Conservation (phyloP, 2,888 invertebrate genomes). For the Congeria kusceri region DNA sequence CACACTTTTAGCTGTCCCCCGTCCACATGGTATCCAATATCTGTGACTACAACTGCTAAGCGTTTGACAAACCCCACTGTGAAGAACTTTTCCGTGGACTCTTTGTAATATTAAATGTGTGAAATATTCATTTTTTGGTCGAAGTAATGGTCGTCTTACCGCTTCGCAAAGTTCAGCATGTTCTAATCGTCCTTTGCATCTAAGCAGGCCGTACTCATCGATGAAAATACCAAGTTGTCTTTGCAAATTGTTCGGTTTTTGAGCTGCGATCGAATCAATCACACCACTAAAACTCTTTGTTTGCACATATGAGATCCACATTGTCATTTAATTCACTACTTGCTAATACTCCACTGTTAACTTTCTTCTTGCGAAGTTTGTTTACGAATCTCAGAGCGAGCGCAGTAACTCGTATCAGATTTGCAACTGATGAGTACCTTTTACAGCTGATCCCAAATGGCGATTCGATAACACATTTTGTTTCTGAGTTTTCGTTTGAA, state of each 20-base stretch:
- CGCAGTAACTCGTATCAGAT: neutral
- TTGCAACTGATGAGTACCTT: neutral
- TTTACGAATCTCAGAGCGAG: neutral
- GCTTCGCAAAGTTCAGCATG: neutral
- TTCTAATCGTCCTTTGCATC: neutral
- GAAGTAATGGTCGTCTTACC: neutral
- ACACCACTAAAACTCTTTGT: neutral
- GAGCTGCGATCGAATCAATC: neutral
- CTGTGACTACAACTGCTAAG: neutral
- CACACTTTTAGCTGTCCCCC: neutral
- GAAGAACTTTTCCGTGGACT: neutral
- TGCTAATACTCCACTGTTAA: neutral
- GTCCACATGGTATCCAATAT: neutral
- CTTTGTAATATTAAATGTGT: neutral
- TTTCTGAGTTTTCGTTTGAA: neutral
- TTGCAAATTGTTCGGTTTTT: neutral
- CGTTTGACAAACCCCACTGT: neutral
- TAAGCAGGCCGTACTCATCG: neutral
- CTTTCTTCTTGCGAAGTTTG: neutral
- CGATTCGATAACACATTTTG: neutral
- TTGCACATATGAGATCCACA: neutral
- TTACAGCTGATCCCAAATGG: neutral
- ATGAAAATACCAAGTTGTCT: neutral
- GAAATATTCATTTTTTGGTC: neutral
- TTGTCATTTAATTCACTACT: neutral